Conservation (phyloP, 1,140 invertebrate species). For the Pollicipes pollicipes region DNA sequence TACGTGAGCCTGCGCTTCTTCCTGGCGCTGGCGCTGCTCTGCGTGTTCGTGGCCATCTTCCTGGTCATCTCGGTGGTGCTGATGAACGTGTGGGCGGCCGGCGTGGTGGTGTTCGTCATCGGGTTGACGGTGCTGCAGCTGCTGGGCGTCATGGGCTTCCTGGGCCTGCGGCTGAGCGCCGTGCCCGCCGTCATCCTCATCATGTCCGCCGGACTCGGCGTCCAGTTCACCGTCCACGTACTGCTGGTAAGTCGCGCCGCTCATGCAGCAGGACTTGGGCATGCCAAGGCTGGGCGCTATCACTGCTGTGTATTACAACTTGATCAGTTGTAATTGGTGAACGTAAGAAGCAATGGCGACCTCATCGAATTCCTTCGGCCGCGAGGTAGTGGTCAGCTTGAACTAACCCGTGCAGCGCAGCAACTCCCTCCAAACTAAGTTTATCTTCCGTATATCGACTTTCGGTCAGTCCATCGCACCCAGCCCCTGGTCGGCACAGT, state of each 20-base stretch:
- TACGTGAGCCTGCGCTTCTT: constrained; percentile 69
- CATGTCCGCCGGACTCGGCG: constrained; percentile 66
- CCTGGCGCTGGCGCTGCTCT: constrained; percentile 53
- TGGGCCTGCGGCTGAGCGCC: constrained; percentile 72
- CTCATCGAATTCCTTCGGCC: too few species aligned
- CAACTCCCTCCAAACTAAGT: too few species aligned
- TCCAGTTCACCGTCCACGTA: constrained; percentile 71
- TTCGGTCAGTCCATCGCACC: too few species aligned
- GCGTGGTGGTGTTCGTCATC: constrained; percentile 50
- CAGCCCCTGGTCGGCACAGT: too few species aligned
- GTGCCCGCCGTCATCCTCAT: constrained; percentile 77
- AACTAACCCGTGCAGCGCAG: too few species aligned
- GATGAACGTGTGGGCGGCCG: constrained; percentile 69
- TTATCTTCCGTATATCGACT: too few species aligned
- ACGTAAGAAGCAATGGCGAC: too few species aligned
- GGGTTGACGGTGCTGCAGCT: constrained; percentile 60
- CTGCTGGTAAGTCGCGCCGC: constrained; percentile 65
- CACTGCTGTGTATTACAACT: too few species aligned
- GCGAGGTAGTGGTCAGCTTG: too few species aligned
- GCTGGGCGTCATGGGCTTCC: constrained; percentile 67
- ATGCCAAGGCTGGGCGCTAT: too few species aligned
- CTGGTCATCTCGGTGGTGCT: constrained; percentile 51
- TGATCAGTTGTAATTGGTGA: too few species aligned
- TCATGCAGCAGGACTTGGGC: too few species aligned
- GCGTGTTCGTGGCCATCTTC: constrained; percentile 55